phyloP scores from a whole-genome alignment of 2,113 vertebrate genomes.

The Gobiocypris rarus region DNA sequence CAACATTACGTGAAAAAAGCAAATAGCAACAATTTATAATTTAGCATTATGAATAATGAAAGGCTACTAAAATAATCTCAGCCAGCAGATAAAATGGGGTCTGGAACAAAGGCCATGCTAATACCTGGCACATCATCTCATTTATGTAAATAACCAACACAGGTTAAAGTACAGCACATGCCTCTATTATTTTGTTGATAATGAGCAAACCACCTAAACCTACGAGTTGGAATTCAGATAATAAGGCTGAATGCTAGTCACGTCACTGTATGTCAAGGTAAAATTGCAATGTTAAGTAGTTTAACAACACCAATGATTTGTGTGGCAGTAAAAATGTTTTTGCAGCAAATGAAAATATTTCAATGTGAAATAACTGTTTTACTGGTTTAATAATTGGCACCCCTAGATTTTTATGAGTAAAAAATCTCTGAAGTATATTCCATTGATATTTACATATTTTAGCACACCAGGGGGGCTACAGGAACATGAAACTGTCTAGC shows the following conservation, averaged over 20 bases:
- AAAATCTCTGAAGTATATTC: no score
- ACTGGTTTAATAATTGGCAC: no score
- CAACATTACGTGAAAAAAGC: not conserved
- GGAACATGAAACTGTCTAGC: no score
- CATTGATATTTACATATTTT: no score
- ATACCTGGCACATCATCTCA: not conserved
- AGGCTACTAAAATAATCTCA: conserved; percentile 31
- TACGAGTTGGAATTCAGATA: not conserved
- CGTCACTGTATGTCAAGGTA: not conserved
- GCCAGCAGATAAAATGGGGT: not conserved
- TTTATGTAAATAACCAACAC: conserved; percentile 24
- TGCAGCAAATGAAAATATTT: not conserved
- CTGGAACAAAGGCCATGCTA: not conserved
- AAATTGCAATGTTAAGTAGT: not conserved
- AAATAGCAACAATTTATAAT: conserved; percentile 29
- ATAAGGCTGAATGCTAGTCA: not conserved
- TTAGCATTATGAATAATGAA: conserved; percentile 31
- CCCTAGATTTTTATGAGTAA: no score
- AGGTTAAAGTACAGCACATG: not conserved
- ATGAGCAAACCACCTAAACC: not conserved
- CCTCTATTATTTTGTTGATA: not conserved
- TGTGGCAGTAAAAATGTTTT: not conserved
- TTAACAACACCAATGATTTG: not conserved
- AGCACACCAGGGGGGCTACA: no score
- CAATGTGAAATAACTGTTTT: no score